Conservation (phyloP, 2,797 vertebrate genomes). For the Oreochromis mossambicus region DNA sequence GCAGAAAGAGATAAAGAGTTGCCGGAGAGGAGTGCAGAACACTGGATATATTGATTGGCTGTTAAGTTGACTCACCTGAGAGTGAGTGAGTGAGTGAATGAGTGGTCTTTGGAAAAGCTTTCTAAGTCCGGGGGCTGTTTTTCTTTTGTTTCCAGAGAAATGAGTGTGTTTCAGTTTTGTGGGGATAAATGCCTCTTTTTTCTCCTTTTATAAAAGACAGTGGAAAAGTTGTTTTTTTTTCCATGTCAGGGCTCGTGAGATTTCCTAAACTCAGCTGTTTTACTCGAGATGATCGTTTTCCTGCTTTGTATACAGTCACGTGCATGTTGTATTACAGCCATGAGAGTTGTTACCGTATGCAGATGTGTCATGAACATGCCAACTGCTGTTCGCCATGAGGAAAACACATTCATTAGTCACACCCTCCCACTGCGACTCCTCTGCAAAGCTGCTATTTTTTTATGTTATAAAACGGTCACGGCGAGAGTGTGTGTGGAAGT, state of each 20-base stretch:
- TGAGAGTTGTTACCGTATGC: neutral
- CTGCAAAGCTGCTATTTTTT: neutral
- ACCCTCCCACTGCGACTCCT: neutral
- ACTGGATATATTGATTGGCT: conserved; percentile 57
- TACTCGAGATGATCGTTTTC: neutral
- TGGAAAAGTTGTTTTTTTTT: neutral
- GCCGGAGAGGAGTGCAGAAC: conserved; percentile 36
- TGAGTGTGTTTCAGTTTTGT: conserved; percentile 24
- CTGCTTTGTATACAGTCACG: neutral
- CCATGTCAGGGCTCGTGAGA: neutral
- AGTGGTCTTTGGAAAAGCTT: conserved; percentile 32
- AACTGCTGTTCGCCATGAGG: neutral
- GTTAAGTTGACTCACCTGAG: conserved; percentile 57
- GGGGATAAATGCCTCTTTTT: conserved; percentile 30
- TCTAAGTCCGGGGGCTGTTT: conserved; percentile 33
- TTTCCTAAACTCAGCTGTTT: neutral
- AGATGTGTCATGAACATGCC: neutral
- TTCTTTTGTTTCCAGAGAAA: conserved; percentile 30
- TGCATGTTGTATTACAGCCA: neutral
- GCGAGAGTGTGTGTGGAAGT: neutral
- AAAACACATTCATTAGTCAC: neutral
- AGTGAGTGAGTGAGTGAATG: conserved; percentile 7
- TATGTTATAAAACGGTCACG: conserved; percentile 3
- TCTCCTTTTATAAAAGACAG: conserved; percentile 35
- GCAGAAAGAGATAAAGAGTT: conserved; percentile 28